Conservation (phyloP, 2,797 vertebrate species). For the Oceanodroma leucorhoa region DNA sequence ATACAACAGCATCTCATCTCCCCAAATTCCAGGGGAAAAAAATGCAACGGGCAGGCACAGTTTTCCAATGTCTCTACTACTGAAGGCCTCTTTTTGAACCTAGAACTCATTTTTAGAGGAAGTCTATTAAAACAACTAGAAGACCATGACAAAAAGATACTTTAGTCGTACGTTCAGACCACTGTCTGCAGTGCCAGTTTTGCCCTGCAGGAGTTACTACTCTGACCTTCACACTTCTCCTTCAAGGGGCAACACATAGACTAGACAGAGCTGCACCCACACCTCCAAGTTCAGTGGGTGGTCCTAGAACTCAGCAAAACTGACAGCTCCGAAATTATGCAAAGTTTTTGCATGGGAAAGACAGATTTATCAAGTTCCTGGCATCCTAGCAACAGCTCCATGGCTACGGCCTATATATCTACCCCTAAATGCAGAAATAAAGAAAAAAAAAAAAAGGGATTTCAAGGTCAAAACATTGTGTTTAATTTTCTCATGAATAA, state of each 20-base stretch:
- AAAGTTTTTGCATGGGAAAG: not conserved
- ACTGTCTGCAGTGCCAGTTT: not conserved
- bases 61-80: not conserved
- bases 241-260: not conserved
- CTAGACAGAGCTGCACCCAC: not conserved
- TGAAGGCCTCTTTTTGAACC: not conserved
- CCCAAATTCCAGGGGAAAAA: not conserved
- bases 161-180: not conserved
- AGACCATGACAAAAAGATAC: not conserved
- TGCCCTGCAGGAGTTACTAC: not conserved
- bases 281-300: not conserved
- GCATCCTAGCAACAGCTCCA: not conserved
- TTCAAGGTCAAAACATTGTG: not conserved
- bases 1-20: not conserved
- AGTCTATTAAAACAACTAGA: not conserved
- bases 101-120: not conserved
- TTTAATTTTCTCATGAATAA: not conserved
- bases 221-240: not conserved
- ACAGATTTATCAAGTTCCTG: not conserved
- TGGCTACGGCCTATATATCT: not conserved
- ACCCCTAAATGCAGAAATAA: not conserved
- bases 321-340: not conserved
- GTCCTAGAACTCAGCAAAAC: not conserved
- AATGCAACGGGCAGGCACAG: accelerated
- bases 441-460: not conserved